Evolutionary conservation across 2,888 invertebrate genomes (phyloP), one percentile per base, ranked within the genome.

Genomic region (Darwinula stevensoni): DNA sequence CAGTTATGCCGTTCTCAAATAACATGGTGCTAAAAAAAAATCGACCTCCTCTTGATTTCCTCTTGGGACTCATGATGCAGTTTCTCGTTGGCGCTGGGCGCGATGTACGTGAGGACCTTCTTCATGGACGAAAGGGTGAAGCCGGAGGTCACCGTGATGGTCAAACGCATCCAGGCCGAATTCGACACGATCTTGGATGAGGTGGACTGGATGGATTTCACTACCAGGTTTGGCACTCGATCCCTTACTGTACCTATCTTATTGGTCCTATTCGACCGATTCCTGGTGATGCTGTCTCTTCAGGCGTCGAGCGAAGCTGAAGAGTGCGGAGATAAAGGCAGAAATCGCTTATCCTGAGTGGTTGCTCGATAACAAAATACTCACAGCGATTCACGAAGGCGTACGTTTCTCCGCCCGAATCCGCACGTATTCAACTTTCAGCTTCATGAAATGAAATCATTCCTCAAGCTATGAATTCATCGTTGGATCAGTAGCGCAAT

Each of bases 271-370:
- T n/a, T n/a, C n/a, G n/a, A n/a, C n/a, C n/a, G n/a, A n/a, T n/a
- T n/a, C n/a, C n/a, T n/a, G n/a, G n/a, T n/a, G n/a, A n/a, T n/a
- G n/a, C n/a, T n/a, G n/a, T n/a, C n/a, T n/a, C 16, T 27, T 14
- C 29, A 42, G 67, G 30, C 50, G 56, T 39, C 65, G 66, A 34
- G 80, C 78, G 1, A 49, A 75, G 36, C 65, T 68, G 36, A 82
- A 82, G 47, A 69, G 76, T 0, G 63, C 64, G 35, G 61, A 68
- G 1, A 84, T 88, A 71, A 60, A 67, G 2, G 67, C 75, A 1
- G 76, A 84, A 49, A 84, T 88, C 45, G 86, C 80, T 1, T 86
- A 86, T 50, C 86, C 86, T 1, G 71, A 71, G 42, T 84, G 82
- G 49, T 63, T 86, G 45, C 55, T 84, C 31, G 68, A 82, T 43